These are phyloP conservation scores for Trichomycterus rosablanca DNA, from an alignment of 2,113 vertebrate genomes.

Conservation along the genomic window DNA sequence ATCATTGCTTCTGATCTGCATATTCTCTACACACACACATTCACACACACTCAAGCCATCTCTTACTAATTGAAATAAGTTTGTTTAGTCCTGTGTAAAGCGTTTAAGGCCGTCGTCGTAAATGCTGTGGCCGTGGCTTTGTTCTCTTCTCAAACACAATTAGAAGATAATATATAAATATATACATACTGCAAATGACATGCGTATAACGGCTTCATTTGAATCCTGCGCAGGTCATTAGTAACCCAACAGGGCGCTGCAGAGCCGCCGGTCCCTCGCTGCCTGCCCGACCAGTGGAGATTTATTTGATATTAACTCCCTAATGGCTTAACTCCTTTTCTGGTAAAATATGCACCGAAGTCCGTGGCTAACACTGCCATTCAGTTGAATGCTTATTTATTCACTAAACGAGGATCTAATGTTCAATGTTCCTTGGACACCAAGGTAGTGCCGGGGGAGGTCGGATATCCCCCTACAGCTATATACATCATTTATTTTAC, in stretches of 20 bases:
- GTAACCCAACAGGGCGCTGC: constrained; percentile 98
- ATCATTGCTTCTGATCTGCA: too few relatives aligned
- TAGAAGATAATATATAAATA: constrained; percentile 99
- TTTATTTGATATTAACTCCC: constrained; percentile 99
- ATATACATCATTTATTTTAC: constrained; percentile 99
- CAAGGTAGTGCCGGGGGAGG: constrained; percentile 89
- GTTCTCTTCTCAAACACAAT: constrained; percentile 98
- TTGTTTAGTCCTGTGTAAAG: constrained; percentile 89
- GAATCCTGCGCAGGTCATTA: constrained; percentile 99
- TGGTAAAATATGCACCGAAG: constrained; percentile 98
- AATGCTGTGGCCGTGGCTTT: constrained; percentile 88
- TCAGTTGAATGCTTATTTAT: constrained; percentile 99
- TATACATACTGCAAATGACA: constrained; percentile 99
- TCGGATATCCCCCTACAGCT: constrained; percentile 92
- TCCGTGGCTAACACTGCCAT: constrained; percentile 86
- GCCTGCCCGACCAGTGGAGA: constrained; percentile 96
- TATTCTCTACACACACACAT: constrained; percentile 1
- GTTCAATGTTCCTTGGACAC: constrained; percentile 99
- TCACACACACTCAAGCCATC: constrained; percentile 25
- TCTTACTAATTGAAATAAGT: constrained; percentile 94
- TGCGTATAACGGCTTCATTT: constrained; percentile 99
- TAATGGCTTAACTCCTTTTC: constrained; percentile 95
- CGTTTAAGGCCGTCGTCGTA: constrained; percentile 73
- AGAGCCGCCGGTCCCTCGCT: constrained; percentile 90
- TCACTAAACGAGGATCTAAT: constrained; percentile 98